phyloP scores from a whole-genome alignment of 2,888 invertebrate genomes.

The Xylophagus ater region DNA sequence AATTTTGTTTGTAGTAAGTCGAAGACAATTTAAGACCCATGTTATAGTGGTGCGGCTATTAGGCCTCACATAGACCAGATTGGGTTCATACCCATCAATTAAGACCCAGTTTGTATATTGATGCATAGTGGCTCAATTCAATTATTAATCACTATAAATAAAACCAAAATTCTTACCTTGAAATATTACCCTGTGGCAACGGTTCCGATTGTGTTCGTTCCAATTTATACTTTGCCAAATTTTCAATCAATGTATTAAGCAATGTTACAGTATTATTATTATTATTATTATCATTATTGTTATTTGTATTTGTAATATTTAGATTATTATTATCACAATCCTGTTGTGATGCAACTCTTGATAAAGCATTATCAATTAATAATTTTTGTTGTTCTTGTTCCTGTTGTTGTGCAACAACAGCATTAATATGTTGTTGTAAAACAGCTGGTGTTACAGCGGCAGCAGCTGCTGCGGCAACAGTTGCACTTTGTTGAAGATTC shows the following conservation, averaged over 20 bases:
- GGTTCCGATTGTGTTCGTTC: conserved; percentile 69
- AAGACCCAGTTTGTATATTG: no score
- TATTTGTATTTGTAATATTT: no score
- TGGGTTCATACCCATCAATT: no score
- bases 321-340: conserved; percentile 36
- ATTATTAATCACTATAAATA: no score
- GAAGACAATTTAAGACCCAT: no score
- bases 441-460: conserved; percentile 19
- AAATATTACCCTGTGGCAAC: conserved; percentile 38
- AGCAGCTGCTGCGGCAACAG: conserved; percentile 15
- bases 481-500: no score
- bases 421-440: conserved; percentile 21
- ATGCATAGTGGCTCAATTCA: no score
- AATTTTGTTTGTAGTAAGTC: no score
- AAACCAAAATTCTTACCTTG: conserved; percentile 29
- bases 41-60: no score
- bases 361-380: conserved; percentile 31
- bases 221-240: conserved; percentile 49
- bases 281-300: no score
- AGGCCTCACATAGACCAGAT: no score
- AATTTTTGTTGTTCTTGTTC: conserved; percentile 29
- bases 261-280: conserved; percentile 29
- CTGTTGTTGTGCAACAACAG: conserved; percentile 22
- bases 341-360: conserved; percentile 41
- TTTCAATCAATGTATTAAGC: conserved; percentile 34